phyloP scores from a whole-genome alignment of 2,797 vertebrate genomes.

The Spatula clypeata region DNA sequence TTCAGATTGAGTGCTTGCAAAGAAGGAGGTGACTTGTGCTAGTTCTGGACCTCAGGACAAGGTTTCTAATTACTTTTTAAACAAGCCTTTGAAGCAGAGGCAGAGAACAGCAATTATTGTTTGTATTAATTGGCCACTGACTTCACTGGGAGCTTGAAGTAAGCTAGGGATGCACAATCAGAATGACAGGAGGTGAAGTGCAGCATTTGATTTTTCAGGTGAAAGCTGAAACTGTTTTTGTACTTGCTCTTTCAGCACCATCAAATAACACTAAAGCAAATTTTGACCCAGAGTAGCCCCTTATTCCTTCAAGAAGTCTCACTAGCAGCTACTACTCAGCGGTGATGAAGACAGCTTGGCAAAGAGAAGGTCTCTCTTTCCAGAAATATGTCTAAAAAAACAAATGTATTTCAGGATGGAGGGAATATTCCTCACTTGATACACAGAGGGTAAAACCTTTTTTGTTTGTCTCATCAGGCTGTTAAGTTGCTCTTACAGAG shows the following conservation, averaged over 20 bases:
- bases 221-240: constrained; percentile 27
- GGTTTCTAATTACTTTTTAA: neutral
- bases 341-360: neutral
- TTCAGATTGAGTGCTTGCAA: neutral
- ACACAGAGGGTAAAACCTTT: neutral
- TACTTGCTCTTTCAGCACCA: constrained; percentile 43
- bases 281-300: neutral
- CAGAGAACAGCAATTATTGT: neutral
- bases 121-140: neutral
- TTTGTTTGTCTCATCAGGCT: neutral
- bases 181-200: neutral
- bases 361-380: neutral
- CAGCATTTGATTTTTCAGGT: neutral
- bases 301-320: neutral
- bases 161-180: neutral
- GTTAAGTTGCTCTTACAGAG: neutral
- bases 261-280: neutral
- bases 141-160: neutral
- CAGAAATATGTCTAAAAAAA: neutral
- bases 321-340: neutral
- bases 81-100: neutral
- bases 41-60: neutral
- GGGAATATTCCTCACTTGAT: neutral
- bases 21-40: neutral
- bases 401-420: neutral